These are phyloP conservation scores for Synanthedon tipuliformis DNA, from an alignment of 2,888 invertebrate genomes.

Conservation along the genomic window DNA sequence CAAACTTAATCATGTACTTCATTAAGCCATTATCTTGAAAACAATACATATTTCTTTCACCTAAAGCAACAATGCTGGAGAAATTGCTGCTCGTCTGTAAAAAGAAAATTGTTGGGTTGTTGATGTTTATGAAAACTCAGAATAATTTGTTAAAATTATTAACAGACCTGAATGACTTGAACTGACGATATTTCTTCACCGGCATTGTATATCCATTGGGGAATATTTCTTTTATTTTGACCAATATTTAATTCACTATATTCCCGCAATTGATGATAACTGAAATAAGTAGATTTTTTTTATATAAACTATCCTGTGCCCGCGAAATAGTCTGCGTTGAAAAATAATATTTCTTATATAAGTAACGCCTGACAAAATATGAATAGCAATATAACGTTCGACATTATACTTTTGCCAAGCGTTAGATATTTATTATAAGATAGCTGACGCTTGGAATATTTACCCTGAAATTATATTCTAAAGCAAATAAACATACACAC, in stretches of 20 bases:
- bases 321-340: no score
- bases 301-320: constrained; percentile 1
- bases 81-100: constrained; percentile 69
- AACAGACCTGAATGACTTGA: constrained; percentile 66
- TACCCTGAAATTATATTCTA: no score
- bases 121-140: no score
- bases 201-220: constrained; percentile 86
- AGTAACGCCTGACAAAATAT: no score
- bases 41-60: constrained; percentile 86
- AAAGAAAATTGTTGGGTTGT: neutral
- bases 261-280: constrained; percentile 83
- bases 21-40: constrained; percentile 83
- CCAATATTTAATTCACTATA: constrained; percentile 72
- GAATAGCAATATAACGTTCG: no score
- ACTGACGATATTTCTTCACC: constrained; percentile 81
- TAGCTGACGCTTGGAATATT: no score
- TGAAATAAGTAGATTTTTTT: constrained; percentile 28
- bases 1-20: constrained; percentile 85
- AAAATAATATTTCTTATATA: no score
- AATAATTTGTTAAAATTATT: neutral
- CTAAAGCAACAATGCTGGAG: constrained; percentile 81
- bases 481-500: no score
- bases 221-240: constrained; percentile 72
- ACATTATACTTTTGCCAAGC: no score
- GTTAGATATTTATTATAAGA: no score